phyloP scores from a whole-genome alignment of 2,888 invertebrate genomes.

The Napeogenes sylphis region DNA sequence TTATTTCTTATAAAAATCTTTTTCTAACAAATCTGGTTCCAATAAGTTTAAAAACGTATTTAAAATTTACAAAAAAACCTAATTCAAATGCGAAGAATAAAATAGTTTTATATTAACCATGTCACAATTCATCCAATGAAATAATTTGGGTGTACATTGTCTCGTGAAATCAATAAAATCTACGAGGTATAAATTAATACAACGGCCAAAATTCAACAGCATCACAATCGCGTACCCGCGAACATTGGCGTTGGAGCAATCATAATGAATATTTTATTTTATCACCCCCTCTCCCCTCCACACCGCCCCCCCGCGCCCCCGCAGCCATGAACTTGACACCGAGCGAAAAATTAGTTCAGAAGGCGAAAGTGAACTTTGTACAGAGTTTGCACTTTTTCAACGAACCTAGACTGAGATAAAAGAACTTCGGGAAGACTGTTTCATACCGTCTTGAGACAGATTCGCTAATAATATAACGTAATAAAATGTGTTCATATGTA shows the following conservation, averaged over 20 bases:
- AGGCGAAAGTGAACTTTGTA: constrained; percentile 76
- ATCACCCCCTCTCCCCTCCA: constrained; percentile 35
- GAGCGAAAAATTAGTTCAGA: constrained; percentile 77
- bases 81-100: too few species aligned
- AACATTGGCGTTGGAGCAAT: constrained; percentile 70
- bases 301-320: constrained; percentile 37
- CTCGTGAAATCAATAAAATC: not conserved
- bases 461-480: not conserved
- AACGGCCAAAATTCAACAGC: constrained; percentile 43
- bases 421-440: constrained; percentile 50
- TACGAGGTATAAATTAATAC: constrained; percentile 1
- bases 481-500: not conserved
- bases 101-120: too few species aligned
- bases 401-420: constrained; percentile 72
- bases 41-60: too few species aligned
- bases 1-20: not conserved
- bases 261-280: constrained; percentile 78
- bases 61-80: too few species aligned
- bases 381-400: constrained; percentile 75
- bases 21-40: too few species aligned
- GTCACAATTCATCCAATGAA: too few species aligned
- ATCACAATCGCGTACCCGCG: constrained; percentile 51
- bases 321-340: constrained; percentile 76
- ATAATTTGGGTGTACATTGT: too few species aligned
- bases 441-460: constrained; percentile 16